phyloP scores from a whole-genome alignment of 2,113 vertebrate species.

The Calypte anna region DNA sequence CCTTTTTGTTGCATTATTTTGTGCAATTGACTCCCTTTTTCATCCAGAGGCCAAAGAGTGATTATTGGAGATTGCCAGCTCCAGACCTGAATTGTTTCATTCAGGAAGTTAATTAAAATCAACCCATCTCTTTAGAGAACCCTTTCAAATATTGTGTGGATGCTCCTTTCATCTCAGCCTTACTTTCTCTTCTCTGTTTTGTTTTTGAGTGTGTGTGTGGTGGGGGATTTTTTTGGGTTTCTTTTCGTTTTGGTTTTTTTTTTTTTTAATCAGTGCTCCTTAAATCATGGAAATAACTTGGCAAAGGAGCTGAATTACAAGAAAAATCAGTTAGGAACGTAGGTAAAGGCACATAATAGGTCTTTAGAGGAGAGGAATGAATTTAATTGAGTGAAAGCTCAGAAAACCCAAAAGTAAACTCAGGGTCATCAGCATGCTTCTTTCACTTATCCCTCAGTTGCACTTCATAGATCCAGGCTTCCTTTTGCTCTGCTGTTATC shows the following conservation, averaged over 20 bases:
- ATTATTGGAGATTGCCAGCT: constrained; percentile 65
- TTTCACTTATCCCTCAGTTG: constrained; percentile 56
- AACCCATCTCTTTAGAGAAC: constrained; percentile 62
- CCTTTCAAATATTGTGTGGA: constrained; percentile 17
- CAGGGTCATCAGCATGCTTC: constrained; percentile 40
- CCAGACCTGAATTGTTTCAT: constrained; percentile 67
- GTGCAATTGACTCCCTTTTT: constrained; percentile 65
- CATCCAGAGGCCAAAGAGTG: constrained; percentile 58
- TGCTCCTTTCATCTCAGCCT: constrained; percentile 48
- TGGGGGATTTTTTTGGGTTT: neutral
- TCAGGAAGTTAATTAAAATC: constrained; percentile 72
- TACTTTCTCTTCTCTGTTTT: neutral
- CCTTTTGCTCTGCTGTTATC: constrained; percentile 61
- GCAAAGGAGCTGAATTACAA: constrained; percentile 60
- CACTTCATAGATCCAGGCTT: constrained; percentile 61
- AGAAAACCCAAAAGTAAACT: constrained; percentile 51
- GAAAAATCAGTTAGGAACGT: constrained; percentile 57
- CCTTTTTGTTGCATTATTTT: constrained; percentile 60
- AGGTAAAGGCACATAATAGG: constrained; percentile 53
- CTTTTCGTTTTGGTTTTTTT: neutral
- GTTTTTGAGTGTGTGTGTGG: neutral
- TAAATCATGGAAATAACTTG: constrained; percentile 71
- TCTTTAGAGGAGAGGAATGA: constrained; percentile 58
- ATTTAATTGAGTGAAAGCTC: constrained; percentile 59
- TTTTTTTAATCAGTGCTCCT: constrained; percentile 40